phyloP scores from a whole-genome alignment of 2,113 vertebrate species.

The Diadophis punctatus region DNA sequence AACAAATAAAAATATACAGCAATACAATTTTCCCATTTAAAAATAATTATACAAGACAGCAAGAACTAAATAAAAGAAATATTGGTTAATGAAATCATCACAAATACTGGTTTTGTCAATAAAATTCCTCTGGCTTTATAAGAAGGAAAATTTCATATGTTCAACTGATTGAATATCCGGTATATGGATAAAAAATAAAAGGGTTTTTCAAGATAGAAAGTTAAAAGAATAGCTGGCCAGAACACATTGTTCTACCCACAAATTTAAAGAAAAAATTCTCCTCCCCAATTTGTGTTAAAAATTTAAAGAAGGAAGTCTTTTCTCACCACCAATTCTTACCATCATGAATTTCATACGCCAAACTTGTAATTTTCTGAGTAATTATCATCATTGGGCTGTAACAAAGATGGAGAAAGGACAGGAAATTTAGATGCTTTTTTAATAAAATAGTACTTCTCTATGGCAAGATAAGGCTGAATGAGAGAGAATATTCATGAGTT shows the following conservation, averaged over 20 bases:
- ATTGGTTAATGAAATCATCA: neutral
- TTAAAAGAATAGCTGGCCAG: neutral
- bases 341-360: conserved; percentile 95
- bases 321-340: conserved; percentile 73
- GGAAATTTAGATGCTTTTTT: neutral
- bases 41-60: neutral
- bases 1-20: neutral
- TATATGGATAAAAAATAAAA: neutral
- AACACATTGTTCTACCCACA: neutral
- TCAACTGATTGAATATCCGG: accelerated
- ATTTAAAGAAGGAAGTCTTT: neutral
- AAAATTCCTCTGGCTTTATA: neutral
- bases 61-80: neutral
- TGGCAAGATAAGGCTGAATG: neutral
- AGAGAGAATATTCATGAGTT: neutral
- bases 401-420: conserved; percentile 30
- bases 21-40: neutral
- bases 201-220: neutral
- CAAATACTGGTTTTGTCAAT: neutral
- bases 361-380: conserved; percentile 98
- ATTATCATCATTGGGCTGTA: conserved; percentile 98
- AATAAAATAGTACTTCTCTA: neutral
- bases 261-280: neutral
- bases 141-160: neutral
- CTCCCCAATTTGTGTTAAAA: neutral